phyloP scores from a whole-genome alignment of 2,113 vertebrate genomes.

The Saguinus imperator region DNA sequence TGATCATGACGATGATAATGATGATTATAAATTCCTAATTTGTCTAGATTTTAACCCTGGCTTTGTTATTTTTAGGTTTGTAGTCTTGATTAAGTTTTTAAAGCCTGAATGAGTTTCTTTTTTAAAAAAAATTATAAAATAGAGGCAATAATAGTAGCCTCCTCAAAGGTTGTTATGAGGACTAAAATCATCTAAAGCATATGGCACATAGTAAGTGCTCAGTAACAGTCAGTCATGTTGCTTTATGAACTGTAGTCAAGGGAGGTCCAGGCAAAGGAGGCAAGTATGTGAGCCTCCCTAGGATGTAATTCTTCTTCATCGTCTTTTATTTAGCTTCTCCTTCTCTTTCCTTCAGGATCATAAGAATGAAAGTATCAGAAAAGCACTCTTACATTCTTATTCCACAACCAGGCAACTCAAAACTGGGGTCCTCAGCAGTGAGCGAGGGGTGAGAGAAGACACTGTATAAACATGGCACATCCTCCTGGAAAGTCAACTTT shows the following conservation, averaged over 20 bases:
- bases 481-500: constrained; percentile 44
- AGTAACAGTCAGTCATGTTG: background rate
- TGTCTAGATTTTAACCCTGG: background rate
- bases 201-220: background rate
- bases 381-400: background rate
- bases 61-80: background rate
- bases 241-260: background rate
- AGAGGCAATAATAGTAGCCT: background rate
- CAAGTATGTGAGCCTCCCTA: background rate
- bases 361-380: background rate
- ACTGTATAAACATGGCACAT: background rate
- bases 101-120: background rate
- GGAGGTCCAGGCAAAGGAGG: background rate
- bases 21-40: background rate
- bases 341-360: background rate
- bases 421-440: background rate
- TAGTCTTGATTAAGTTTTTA: background rate
- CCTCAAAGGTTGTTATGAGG: background rate
- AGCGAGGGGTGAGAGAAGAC: background rate
- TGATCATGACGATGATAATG: background rate
- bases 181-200: background rate
- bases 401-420: background rate
- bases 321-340: background rate
- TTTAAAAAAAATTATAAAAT: background rate
- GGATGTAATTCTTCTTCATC: background rate